Base-by-base conservation (phyloP, 2,888 invertebrate genomes). In the Cheilosia pagana region DNA sequence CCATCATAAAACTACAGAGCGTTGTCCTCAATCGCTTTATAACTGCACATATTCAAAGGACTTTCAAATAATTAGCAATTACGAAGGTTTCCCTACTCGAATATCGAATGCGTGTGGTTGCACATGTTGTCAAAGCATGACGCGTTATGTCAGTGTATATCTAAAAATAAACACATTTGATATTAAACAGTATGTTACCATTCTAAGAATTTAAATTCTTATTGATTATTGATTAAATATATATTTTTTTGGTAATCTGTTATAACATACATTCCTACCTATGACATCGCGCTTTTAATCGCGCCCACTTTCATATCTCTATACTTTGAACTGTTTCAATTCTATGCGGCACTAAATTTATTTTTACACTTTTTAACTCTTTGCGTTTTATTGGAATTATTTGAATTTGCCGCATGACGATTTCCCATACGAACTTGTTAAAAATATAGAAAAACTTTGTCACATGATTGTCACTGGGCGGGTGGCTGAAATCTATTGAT, bases 381-480 rank as follows among this genome's bases (percentile, higher is more conserved):
- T 8, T 45, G 14, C 21, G n/a, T 68, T 68, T 21, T 12, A 55
- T 55, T 45, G 14, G 19, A 55, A 48, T 50, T 70, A 25, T 70
- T 59, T 59, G 12, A 55, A 31, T 31, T 31, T 59, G 57, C 48
- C 35, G 35, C 57, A 23, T 59, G 57, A 50, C 57, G n/a, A 57
- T 23, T 59, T 59, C 10, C 48, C 23, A 48, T 41, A 3, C 7
- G 60, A 71, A 41, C 23, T 50, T 43, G 16, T 14, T 5, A 1
- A 45, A 45, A 19, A 16, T 45, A 45, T 35, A 35, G 35, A 35
- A 35, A 35, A 21, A 16, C 19, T 35, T 14, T 70, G 71, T 60
- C 71, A 71, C 71, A 71, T 71, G 71, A 71, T 71, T 71, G 12
- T 12, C 55, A 52, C 19, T 41, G 19, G 25, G 50, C 10, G 5